phyloP scores from a whole-genome alignment of 2,113 vertebrate genomes.

The Ivindomyrus marchei region DNA sequence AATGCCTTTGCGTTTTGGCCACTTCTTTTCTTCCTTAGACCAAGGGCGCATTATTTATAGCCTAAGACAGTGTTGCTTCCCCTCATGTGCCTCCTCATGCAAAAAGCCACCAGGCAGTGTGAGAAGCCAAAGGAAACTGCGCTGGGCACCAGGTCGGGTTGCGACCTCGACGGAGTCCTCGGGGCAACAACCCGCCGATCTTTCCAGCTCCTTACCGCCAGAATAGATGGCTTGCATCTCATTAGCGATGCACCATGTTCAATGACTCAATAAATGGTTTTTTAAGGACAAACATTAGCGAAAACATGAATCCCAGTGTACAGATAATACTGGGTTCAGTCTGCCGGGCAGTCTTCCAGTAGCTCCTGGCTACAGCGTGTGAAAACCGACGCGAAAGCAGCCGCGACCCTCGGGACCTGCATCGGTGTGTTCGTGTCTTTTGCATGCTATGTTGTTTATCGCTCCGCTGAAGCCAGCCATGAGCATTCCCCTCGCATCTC shows the following conservation, averaged over 20 bases:
- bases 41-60: not conserved
- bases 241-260: slow-evolving; percentile 56
- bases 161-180: not conserved
- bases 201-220: not conserved
- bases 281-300: slow-evolving; percentile 44
- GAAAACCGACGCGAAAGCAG: not conserved
- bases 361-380: not conserved
- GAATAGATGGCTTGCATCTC: slow-evolving; percentile 29
- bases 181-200: not conserved
- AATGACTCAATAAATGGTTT: slow-evolving; percentile 57
- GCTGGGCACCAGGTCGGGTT: not conserved
- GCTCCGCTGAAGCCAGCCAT: not conserved
- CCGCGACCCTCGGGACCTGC: not conserved
- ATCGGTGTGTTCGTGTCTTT: not conserved
- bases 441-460: not conserved
- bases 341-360: not conserved
- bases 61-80: not conserved
- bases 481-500: not conserved
- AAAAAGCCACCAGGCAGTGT: not conserved
- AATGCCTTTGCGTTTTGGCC: not conserved
- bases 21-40: too few relatives aligned
- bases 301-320: slow-evolving; percentile 43
- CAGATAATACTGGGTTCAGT: not conserved
- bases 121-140: not conserved
- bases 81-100: not conserved